These are phyloP conservation scores for Chiroxiphia lanceolata DNA, from an alignment of 2,797 vertebrate genomes.

Conservation along the genomic window DNA sequence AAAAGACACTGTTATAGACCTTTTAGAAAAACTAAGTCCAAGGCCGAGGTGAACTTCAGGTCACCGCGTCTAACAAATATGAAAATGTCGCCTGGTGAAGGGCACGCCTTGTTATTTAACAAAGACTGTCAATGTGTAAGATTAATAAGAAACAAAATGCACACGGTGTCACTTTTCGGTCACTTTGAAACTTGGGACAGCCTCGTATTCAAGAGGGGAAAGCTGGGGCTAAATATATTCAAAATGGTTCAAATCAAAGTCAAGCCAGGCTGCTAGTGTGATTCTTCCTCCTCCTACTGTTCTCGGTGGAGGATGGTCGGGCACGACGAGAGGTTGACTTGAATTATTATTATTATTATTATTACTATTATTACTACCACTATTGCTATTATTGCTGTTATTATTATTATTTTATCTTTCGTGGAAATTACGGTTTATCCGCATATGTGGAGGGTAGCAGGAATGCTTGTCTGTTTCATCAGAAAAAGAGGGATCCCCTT, in stretches of 20 bases:
- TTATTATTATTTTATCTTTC: constrained; percentile 47
- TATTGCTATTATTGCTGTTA: background rate
- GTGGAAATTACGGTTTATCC: constrained; percentile 32
- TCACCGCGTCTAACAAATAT: constrained; percentile 99
- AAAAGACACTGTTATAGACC: constrained; percentile 83
- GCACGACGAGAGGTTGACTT: constrained; percentile 68
- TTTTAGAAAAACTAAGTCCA: constrained; percentile 94
- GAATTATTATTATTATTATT: constrained; percentile 46
- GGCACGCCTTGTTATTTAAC: constrained; percentile 99
- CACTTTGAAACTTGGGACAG: constrained; percentile 91
- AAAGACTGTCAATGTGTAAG: constrained; percentile 99
- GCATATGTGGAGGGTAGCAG: constrained; percentile 35
- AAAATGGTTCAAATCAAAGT: constrained; percentile 80
- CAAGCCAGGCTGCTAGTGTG: constrained; percentile 63
- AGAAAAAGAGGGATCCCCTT: constrained; percentile 31
- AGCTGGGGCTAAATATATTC: constrained; percentile 79
- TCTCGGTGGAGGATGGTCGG: constrained; percentile 57
- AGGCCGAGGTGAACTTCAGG: constrained; percentile 99
- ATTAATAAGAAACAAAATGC: constrained; percentile 99
- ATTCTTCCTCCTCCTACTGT: constrained; percentile 44
- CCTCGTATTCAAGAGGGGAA: constrained; percentile 77
- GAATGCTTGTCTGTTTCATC: constrained; percentile 48
- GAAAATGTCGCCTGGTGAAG: constrained; percentile 98
- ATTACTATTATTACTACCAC: background rate
- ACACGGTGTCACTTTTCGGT: constrained; percentile 96